Evolutionary conservation across 2,113 vertebrate species (phyloP).

Genomic region (Ranitomeya imitator): DNA sequence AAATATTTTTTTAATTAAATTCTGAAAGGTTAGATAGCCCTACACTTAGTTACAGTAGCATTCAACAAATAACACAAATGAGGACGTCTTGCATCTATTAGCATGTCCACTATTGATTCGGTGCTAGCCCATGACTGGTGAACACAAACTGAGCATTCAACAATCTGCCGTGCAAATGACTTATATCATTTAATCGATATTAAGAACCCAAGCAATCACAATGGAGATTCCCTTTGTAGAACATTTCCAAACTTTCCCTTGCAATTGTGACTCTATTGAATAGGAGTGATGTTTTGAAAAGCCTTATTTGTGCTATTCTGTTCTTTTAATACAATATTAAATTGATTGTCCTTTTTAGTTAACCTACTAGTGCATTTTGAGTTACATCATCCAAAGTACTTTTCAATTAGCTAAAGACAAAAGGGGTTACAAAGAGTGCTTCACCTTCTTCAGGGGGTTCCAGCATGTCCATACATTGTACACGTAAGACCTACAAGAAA

Average conservation of each 20-base stretch:
- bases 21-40: background rate
- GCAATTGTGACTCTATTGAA: background rate
- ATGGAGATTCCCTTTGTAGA: background rate
- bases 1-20: no score
- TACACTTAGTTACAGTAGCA: background rate
- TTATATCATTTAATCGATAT: background rate
- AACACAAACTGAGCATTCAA: background rate
- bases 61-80: background rate
- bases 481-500: no score
- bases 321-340: background rate
- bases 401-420: background rate
- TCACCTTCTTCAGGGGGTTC: background rate
- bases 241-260: background rate
- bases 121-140: no score
- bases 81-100: no score
- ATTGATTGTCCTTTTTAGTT: background rate
- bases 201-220: background rate
- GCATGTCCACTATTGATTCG: background rate
- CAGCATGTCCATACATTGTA: background rate
- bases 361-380: background rate
- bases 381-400: background rate
- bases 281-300: background rate
- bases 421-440: background rate
- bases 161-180: background rate
- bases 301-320: background rate